Conservation (phyloP, 2,888 invertebrate species). For the Sisyra terminalis region DNA sequence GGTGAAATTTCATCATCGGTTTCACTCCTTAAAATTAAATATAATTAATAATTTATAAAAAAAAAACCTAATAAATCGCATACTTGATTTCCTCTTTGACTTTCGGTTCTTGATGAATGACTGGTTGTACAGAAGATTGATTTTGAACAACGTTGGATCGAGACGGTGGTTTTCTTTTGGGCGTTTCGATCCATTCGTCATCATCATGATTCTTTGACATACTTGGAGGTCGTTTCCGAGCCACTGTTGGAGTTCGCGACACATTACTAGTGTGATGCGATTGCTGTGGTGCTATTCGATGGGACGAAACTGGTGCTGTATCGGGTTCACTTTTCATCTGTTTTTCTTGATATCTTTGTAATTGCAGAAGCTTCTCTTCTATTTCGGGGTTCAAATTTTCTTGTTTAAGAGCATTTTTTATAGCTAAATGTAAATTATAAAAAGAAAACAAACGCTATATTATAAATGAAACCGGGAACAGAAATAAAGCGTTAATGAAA, state of each 20-base stretch:
- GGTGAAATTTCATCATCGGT: conserved; percentile 9
- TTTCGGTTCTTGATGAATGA: conserved; percentile 11
- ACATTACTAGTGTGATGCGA: conserved; percentile 9
- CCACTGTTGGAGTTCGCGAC: conserved; percentile 8
- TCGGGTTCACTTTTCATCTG: conserved; percentile 47
- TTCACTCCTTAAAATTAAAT: conserved; percentile 6
- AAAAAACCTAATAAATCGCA: neutral
- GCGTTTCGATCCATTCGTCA: conserved; percentile 30
- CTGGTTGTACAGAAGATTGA: neutral
- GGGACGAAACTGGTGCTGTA: conserved; percentile 21
- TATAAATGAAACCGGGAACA: neutral
- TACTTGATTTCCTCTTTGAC: conserved; percentile 11
- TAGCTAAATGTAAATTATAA: conserved; percentile 39
- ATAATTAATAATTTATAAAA: neutral
- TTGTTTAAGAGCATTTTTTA: conserved; percentile 80
- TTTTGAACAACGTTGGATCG: conserved; percentile 1
- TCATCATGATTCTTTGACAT: conserved; percentile 22
- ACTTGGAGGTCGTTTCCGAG: conserved; percentile 22
- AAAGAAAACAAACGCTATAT: too few relatives aligned
- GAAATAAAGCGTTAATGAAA: neutral
- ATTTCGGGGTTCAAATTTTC: conserved; percentile 85
- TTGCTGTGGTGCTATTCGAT: conserved; percentile 19
- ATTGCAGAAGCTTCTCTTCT: conserved; percentile 75
- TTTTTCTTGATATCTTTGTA: conserved; percentile 73
- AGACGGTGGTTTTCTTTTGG: conserved; percentile 19